Base-by-base conservation (phyloP, 2,113 vertebrate genomes). In the Elanus axillaris region DNA sequence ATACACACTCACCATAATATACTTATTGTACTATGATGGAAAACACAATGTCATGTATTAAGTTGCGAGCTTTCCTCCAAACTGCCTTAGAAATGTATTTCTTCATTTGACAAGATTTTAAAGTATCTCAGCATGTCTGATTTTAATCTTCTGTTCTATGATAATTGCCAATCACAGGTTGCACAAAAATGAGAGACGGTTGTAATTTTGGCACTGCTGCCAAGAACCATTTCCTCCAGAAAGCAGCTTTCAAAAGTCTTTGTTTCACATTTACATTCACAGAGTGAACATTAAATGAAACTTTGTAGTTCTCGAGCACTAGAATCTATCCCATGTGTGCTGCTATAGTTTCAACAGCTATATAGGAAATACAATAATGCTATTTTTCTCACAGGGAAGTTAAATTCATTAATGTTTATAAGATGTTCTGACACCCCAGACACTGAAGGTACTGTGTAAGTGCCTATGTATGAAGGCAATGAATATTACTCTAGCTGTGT, bases 191-290 rank as follows among this genome's bases (percentile, higher is more conserved):
- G 48, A 78, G 32, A 50, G 34, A 72, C 0, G 0, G 58, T 93
- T 86, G 21, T 56, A 90, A 62, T 72, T 94, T 67, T 94, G 53
- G 9, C 58, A 27, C 26, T 71, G 43, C 40, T 91, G 38, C 69
- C 71, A 95, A 79, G 50, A 91, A 40, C 17, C 18, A 59, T 92
- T 96, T 97, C 52, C 62, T 81, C 43, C 66, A 75, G 73, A 95
- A 91, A 62, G 22, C 17, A 90, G n/a, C 18, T 89, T 93, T 69
- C 31, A 74, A 26, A 76, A 50, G 16, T 60, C 31, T 94, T 67
- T 90, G 32, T 92, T 93, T 90, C 34, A 52, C 48, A 48, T 48
- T 85, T 71, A 20, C 32, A 19, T 42, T 66, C 21, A 38, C 3
- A 82, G 53, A 6, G 34, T 47, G 26, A 78, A 53, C 9, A 60